These are phyloP conservation scores for Lanistes nyassanus DNA, from an alignment of 1,140 invertebrate genomes.

Conservation along the genomic window DNA sequence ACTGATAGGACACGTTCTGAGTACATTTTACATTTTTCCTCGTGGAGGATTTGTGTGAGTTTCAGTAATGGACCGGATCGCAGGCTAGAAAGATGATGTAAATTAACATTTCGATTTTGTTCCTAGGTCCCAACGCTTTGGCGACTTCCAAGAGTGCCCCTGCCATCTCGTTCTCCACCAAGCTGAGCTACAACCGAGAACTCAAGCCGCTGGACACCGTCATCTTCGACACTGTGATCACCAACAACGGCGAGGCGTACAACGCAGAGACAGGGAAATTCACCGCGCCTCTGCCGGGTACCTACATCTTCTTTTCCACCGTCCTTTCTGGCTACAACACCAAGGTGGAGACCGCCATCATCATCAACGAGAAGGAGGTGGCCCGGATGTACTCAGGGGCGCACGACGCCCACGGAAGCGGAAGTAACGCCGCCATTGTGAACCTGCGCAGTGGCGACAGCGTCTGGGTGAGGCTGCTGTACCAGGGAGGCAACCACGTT, in stretches of 20 bases:
- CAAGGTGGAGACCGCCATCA: constrained; percentile 43
- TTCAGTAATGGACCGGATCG: too few relatives aligned
- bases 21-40: too few relatives aligned
- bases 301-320: constrained; percentile 38
- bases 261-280: constrained; percentile 36
- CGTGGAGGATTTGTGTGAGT: too few relatives aligned
- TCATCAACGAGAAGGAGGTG: constrained; percentile 45
- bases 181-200: constrained; percentile 40
- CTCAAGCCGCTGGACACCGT: constrained; percentile 38
- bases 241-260: constrained; percentile 38
- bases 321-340: constrained; percentile 43
- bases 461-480: constrained; percentile 37
- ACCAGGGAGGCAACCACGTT: constrained; percentile 40
- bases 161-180: constrained; percentile 32
- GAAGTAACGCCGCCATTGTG: constrained; percentile 39
- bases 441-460: constrained; percentile 36
- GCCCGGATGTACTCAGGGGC: constrained; percentile 43
- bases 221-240: constrained; percentile 37
- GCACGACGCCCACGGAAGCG: constrained; percentile 45
- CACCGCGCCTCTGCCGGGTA: constrained; percentile 29
- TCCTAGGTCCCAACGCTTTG: neutral
- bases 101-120: too few relatives aligned
- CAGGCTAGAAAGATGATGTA: too few relatives aligned
- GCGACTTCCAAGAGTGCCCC: neutral
- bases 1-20: too few relatives aligned